Evolutionary conservation across 2,888 invertebrate genomes (phyloP).

Genomic region (Falcaria lacertinaria): DNA sequence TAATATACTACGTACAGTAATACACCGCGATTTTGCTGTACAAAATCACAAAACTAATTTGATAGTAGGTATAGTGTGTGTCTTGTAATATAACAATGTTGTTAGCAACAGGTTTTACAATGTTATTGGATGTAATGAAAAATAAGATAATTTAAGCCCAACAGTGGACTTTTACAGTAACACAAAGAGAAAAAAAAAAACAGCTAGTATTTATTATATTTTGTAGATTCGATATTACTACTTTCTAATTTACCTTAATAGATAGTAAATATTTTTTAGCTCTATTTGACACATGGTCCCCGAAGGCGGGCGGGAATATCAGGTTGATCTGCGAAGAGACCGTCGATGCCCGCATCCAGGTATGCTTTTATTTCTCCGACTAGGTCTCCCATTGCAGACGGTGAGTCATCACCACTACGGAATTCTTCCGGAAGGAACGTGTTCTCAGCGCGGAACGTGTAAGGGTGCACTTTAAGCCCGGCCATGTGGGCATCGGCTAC

Average conservation of each 20-base stretch:
- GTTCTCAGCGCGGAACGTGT: slow-evolving; percentile 68
- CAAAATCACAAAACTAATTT: too few relatives aligned
- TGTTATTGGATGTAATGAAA: too few relatives aligned
- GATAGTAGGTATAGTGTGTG: too few relatives aligned
- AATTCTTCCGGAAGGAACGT: slow-evolving; percentile 54
- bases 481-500: slow-evolving; percentile 55
- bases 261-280: slow-evolving; percentile 2
- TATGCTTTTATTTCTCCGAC: slow-evolving; percentile 52
- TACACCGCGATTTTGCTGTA: too few relatives aligned
- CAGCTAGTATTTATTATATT: too few relatives aligned
- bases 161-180: too few relatives aligned
- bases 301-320: slow-evolving; percentile 44
- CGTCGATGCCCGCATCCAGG: slow-evolving; percentile 60
- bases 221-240: neutral
- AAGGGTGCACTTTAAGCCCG: slow-evolving; percentile 63
- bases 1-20: too few relatives aligned
- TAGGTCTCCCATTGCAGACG: slow-evolving; percentile 44
- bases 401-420: slow-evolving; percentile 30
- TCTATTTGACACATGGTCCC: slow-evolving; percentile 18
- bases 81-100: too few relatives aligned
- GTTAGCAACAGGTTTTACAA: too few relatives aligned
- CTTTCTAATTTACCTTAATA: slow-evolving; percentile 5
- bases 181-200: too few relatives aligned
- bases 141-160: too few relatives aligned
- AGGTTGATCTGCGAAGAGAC: slow-evolving; percentile 67